Evolutionary conservation across 2,888 invertebrate genomes (phyloP), one percentile per base, ranked within the genome.

Genomic region (Ischnus inquisitorius): DNA sequence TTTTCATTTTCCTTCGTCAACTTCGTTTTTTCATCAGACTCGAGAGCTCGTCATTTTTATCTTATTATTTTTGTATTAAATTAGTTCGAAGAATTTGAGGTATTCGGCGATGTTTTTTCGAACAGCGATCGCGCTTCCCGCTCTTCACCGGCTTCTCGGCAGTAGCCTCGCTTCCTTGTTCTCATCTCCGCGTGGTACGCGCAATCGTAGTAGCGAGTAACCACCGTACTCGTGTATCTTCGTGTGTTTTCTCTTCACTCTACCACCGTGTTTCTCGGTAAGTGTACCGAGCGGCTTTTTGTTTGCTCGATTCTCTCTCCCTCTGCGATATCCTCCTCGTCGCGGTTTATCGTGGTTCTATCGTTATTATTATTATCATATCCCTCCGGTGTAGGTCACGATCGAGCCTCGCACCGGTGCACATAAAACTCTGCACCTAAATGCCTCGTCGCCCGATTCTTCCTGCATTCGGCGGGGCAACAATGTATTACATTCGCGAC

Each of bases 331-430:
- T 34, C 34, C 34, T 34, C 34, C 8, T 34, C 34, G 8, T 34
- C 34, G 34, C 34, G 34, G 8, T 34, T 34, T 34, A 34, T 34
- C 34, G 6, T 8, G 34, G 25, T 43, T 14, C 64, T 57, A 22
- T 41, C 10, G 16, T 28, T 71, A 6, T 69, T 64, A 43, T 41
- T 68, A 43, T 64, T 64, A 51, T 51, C n/a, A 16, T n/a, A 28
- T 19, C n/a, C 19, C 39, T 39, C 62, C 5, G 12, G 62, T 68
- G 69, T 75, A 77, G 72, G 80, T 77, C 80, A 77, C 67, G 79
- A 76, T 71, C 71, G 57, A 12, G 22, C 60, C 6, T 19, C n/a
- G 25, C 16, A 46, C 16, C 19, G 34, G 14, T 34, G 43, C n/a
- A 46, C 4, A 5, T 0, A 43, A 65, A 65, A 46, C 46, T 39